Conservation (phyloP, 1,140 invertebrate species). For the Polyergus mexicanus region DNA sequence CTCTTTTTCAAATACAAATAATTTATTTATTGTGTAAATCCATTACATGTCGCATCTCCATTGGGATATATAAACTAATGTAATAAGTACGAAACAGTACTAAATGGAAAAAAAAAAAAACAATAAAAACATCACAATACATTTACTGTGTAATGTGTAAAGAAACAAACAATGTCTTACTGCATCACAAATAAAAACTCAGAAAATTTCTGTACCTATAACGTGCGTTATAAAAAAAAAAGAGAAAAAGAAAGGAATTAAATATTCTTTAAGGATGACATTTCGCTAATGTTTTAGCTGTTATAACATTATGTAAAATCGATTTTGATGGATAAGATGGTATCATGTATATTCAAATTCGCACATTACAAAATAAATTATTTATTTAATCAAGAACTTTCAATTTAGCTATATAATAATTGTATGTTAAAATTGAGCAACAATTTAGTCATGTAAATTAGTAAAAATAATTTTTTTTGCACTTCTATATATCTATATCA, state of each 20-base stretch:
- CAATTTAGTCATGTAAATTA: neutral
- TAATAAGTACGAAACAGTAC: neutral
- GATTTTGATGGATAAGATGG: neutral
- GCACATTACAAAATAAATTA: neutral
- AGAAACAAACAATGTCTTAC: neutral
- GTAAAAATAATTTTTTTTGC: neutral
- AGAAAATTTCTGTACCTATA: neutral
- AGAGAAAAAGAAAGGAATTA: neutral
- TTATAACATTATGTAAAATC: neutral
- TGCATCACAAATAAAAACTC: neutral
- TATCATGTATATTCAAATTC: neutral
- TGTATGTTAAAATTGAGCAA: slow-evolving; percentile 24
- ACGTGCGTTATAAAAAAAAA: neutral
- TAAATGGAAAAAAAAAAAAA: neutral
- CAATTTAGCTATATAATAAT: neutral
- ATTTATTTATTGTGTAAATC: slow-evolving; percentile 14
- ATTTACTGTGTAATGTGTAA: neutral
- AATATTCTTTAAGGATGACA: neutral
- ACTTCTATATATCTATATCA: neutral
- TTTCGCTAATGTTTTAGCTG: slow-evolving; percentile 31
- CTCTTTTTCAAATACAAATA: neutral
- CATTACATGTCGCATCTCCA: neutral
- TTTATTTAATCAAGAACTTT: neutral
- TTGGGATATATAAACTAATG: neutral
- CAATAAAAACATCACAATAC: neutral